Evolutionary conservation across 2,888 invertebrate genomes (phyloP), one percentile per base, ranked within the genome.

Genomic region (Trimorus sp.): DNA sequence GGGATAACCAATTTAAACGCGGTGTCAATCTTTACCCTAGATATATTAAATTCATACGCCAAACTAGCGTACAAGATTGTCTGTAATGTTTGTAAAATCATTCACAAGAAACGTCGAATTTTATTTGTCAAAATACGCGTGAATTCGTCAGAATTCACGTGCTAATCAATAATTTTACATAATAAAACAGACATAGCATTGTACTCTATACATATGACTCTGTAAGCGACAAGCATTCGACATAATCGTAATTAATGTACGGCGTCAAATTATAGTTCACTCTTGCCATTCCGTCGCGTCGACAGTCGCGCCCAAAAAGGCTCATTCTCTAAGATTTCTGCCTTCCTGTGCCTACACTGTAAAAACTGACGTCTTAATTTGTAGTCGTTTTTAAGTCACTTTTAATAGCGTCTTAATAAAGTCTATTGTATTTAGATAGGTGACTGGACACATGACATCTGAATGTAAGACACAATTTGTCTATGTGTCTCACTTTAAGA

Each of bases 1-100:
- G 53, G 65, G 65, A 71, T 78, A 78, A 78, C 70, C 70, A 78
- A 78, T 77, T 77, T 77, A 70, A 78, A 58, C 40, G 45, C n/a
- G 37, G 48, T 51, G 51, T 58, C 63, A 76, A 60, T 76, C 54
- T 68, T 68, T 68, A 62, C 62, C 36, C 38, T 63, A 66, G 51
- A 51, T 62, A 62, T 63, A 75, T 75, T 66, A 59, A 66, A 66
- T 58, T 65, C 59, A 45, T 63, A 73, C 48, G 16, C 48, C 37
- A 37, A 14, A 54, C 49, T 38, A 54, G 6, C 3, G 36, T n/a
- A 12, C 7, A 62, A 62, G 14, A 40, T 60, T 16, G 14, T n/a
- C 51, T 60, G 53, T 60, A 70, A 70, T 60, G 53, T 70, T 70
- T 70, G 36, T 70, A 49, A 58, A 45, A 60, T 56, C 26, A n/a